These are phyloP conservation scores for Pissodes strobi DNA, from an alignment of 1,140 invertebrate species.

Conservation along the genomic window DNA sequence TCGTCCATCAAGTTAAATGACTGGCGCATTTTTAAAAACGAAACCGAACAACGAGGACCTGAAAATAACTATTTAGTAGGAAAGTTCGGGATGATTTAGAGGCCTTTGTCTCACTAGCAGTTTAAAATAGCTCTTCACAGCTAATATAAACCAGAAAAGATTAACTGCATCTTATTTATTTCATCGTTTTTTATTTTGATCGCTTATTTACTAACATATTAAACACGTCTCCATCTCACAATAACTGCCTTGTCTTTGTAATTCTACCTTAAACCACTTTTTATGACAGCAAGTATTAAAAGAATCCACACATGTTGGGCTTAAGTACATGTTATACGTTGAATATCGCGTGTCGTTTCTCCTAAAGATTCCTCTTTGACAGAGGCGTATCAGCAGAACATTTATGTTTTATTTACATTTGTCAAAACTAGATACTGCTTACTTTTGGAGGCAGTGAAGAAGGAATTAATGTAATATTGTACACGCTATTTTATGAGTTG, in stretches of 20 bases:
- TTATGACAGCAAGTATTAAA: conserved; percentile 31
- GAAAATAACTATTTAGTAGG: neutral
- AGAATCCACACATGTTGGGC: conserved; percentile 29
- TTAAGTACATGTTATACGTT: conserved; percentile 24
- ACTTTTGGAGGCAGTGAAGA: too few species aligned
- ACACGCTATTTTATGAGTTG: too few species aligned
- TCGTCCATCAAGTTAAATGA: too few species aligned
- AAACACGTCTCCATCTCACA: conserved; percentile 16
- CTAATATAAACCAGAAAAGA: conserved; percentile 27
- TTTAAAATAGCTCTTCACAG: conserved; percentile 20
- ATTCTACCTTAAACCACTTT: conserved; percentile 31
- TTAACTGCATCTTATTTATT: conserved; percentile 22
- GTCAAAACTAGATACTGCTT: too few species aligned
- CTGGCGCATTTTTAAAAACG: neutral
- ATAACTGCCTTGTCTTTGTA: conserved; percentile 27
- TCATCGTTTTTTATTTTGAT: conserved; percentile 27
- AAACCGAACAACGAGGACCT: neutral
- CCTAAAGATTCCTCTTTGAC: too few species aligned
- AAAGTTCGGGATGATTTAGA: conserved; percentile 11
- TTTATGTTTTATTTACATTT: too few species aligned
- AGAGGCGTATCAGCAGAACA: too few species aligned
- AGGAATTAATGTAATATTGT: too few species aligned
- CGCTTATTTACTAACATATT: conserved; percentile 26
- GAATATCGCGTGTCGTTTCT: too few species aligned
- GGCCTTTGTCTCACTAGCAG: conserved; percentile 7